phyloP scores from a whole-genome alignment of 1,140 invertebrate species.

The Cephus cinctus region DNA sequence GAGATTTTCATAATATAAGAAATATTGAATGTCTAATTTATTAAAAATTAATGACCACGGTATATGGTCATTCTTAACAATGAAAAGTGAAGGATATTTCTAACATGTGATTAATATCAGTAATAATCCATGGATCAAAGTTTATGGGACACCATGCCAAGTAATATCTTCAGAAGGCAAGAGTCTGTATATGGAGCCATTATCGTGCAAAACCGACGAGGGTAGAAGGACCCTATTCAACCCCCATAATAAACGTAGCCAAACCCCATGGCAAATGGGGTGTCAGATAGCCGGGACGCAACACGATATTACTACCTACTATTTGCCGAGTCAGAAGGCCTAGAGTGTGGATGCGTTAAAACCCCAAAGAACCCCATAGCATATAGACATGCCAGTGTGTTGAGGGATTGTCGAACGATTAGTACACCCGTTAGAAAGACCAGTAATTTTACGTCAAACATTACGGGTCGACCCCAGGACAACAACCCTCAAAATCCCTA shows the following conservation, averaged over 20 bases:
- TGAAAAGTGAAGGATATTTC: too few relatives aligned
- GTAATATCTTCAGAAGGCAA: too few relatives aligned
- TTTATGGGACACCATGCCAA: too few relatives aligned
- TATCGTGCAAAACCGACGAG: too few relatives aligned
- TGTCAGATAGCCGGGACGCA: slow-evolving; percentile 32
- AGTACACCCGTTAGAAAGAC: not conserved
- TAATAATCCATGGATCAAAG: too few relatives aligned
- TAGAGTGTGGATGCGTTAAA: too few relatives aligned
- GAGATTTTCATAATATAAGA: not conserved
- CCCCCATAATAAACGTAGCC: too few relatives aligned
- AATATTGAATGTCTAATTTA: not conserved
- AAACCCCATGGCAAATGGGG: slow-evolving; percentile 33
- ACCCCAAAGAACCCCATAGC: not conserved
- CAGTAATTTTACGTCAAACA: not conserved
- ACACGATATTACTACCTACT: slow-evolving; percentile 40
- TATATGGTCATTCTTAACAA: too few relatives aligned
- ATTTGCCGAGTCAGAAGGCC: slow-evolving; percentile 30
- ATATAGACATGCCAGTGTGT: not conserved
- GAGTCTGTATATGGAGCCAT: slow-evolving; percentile 34
- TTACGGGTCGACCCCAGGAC: not conserved
- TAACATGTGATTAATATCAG: too few relatives aligned
- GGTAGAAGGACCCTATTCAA: slow-evolving; percentile 11
- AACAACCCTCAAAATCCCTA: too few relatives aligned
- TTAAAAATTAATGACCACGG: too few relatives aligned
- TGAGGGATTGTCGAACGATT: not conserved